These are phyloP conservation scores for Microcebus griseorufus DNA, from an alignment of 2,113 vertebrate species.

Conservation along the genomic window DNA sequence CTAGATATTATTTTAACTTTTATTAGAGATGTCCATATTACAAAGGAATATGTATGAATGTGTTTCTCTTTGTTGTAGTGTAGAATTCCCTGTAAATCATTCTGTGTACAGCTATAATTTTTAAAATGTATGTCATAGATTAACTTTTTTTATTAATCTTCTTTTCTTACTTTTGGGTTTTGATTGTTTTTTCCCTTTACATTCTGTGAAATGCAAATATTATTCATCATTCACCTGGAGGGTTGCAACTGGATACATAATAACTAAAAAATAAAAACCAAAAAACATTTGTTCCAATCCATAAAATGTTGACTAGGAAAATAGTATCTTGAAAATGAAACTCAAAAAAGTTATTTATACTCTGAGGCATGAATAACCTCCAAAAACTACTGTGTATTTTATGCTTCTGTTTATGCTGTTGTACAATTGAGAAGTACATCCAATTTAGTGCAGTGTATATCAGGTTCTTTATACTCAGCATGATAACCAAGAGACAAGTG, in stretches of 20 bases:
- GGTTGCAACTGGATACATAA: neutral
- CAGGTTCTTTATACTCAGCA: neutral
- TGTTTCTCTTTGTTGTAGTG: neutral
- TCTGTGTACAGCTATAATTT: neutral
- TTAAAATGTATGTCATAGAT: neutral
- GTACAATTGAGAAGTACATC: neutral
- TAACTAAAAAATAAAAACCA: neutral
- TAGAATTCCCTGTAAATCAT: neutral
- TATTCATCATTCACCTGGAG: conserved; percentile 1
- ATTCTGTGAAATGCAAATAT: neutral
- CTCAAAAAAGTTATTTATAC: conserved; percentile 37
- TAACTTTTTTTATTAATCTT: conserved; percentile 34
- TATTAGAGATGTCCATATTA: neutral
- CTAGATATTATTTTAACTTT: neutral
- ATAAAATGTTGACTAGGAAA: conserved; percentile 26
- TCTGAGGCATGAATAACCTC: neutral
- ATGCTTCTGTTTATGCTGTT: conserved; percentile 42
- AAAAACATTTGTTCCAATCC: conserved; percentile 20
- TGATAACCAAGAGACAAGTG: neutral
- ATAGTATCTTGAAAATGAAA: conserved; percentile 28
- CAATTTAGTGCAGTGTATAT: neutral
- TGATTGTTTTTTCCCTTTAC: neutral
- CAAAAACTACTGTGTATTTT: neutral
- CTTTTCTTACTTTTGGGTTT: neutral
- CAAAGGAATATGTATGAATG: neutral